Percentiles rank a stretch among this genome's conserved stretches.
Conservation (phyloP, 2,797 vertebrate species). For the Clarias pachynema region DNA sequence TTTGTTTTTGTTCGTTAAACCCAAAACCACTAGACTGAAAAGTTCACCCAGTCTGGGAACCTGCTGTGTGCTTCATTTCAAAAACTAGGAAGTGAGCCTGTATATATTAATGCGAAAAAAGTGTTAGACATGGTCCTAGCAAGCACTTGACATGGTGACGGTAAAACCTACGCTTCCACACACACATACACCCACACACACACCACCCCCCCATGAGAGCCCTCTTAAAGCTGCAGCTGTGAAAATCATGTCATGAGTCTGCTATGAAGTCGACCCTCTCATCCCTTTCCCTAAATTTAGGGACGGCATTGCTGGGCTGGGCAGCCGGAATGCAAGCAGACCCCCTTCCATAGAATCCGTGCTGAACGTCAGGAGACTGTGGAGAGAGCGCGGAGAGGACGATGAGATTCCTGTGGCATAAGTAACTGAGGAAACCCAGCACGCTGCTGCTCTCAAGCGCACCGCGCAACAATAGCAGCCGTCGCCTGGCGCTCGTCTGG, state of each 20-base stretch:
- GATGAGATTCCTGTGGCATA: not conserved
- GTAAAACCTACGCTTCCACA: not conserved
- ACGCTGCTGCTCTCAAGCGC: conserved; percentile 17
- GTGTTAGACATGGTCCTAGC: not conserved
- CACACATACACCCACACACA: no score
- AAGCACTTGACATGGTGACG: conserved; percentile 4
- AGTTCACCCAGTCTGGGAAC: not conserved
- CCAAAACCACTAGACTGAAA: no score
- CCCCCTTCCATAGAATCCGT: conserved; percentile 8
- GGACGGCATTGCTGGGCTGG: conserved; percentile 27
- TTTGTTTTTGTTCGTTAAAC: not conserved
- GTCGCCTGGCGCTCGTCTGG: not conserved
- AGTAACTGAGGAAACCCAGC: not conserved
- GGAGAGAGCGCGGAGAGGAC: not conserved
- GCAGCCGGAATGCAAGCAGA: conserved; percentile 44
- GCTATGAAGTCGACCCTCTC: conserved; percentile 33
- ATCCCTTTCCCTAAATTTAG: conserved; percentile 51
- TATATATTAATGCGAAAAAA: not conserved
- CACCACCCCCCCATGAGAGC: not conserved
- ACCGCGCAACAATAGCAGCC: not conserved
- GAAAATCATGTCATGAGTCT: conserved; percentile 44
- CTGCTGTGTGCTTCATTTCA: not conserved
- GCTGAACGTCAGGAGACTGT: conserved; percentile 7
- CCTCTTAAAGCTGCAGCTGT: conserved; percentile 38
- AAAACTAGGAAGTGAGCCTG: not conserved